Evolutionary conservation across 2,888 invertebrate species (phyloP).

Genomic region (Nemotelus nigrinus): DNA sequence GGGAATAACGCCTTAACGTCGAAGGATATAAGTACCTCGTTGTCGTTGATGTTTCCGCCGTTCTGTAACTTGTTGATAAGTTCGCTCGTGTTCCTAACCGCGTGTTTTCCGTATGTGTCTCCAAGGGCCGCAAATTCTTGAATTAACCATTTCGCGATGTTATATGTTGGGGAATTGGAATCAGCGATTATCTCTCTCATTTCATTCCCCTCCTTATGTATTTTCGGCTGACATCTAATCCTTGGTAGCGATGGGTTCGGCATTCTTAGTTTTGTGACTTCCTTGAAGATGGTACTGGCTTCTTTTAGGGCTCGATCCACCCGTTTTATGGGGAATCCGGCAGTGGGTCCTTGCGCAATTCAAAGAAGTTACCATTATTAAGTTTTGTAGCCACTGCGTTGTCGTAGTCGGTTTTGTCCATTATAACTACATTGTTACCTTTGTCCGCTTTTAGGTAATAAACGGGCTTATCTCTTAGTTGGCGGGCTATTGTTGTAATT

Average conservation of each 20-base stretch:
- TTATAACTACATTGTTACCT: no score
- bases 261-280: background rate
- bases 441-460: no score
- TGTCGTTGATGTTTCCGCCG: background rate
- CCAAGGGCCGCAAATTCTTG: background rate
- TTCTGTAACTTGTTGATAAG: background rate
- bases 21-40: background rate
- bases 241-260: constrained; percentile 2
- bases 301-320: constrained; percentile 4
- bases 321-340: background rate
- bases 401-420: no score
- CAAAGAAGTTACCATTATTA: background rate
- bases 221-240: constrained; percentile 12
- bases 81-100: background rate
- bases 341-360: background rate
- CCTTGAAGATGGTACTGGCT: background rate
- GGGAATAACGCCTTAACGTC: background rate
- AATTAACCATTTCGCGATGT: constrained; percentile 5
- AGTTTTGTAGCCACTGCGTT: no score
- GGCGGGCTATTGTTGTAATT: no score
- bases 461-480: no score
- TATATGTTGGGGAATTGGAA: constrained; percentile 9
- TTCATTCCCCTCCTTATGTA: background rate
- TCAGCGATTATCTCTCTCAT: constrained; percentile 3
- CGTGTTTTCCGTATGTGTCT: background rate